Percentiles rank a stretch among this genome's conserved stretches.
phyloP scores from a whole-genome alignment of 2,797 vertebrate genomes.

The Melanotaenia parkinsoni region DNA sequence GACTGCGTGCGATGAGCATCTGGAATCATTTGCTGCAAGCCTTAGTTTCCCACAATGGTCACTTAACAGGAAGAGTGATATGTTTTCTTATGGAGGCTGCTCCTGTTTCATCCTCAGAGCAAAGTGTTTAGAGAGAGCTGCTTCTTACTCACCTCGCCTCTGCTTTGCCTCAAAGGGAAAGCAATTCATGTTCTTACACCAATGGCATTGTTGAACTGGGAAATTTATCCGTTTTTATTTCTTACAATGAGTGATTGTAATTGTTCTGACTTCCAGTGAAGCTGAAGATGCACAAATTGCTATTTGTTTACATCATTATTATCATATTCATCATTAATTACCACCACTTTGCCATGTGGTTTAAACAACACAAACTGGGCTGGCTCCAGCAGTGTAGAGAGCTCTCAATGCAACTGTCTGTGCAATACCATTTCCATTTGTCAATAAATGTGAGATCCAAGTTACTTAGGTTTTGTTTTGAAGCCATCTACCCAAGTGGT shows the following conservation, averaged over 20 bases:
- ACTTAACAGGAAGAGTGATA: slow-evolving; percentile 68
- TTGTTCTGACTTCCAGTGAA: slow-evolving; percentile 49
- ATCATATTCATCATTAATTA: slow-evolving; percentile 33
- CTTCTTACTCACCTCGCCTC: slow-evolving; percentile 42
- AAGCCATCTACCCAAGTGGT: slow-evolving; percentile 62
- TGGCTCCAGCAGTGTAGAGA: slow-evolving; percentile 73
- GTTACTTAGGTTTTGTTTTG: slow-evolving; percentile 64
- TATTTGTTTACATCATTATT: slow-evolving; percentile 68
- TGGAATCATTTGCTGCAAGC: slow-evolving; percentile 76
- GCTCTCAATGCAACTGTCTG: slow-evolving; percentile 56
- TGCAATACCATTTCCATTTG: slow-evolving; percentile 69
- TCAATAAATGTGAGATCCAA: slow-evolving; percentile 66
- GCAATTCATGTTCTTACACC: slow-evolving; percentile 52
- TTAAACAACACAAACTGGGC: slow-evolving; percentile 72
- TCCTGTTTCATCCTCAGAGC: slow-evolving; percentile 69
- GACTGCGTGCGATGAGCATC: slow-evolving; percentile 54
- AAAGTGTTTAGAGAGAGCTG: slow-evolving; percentile 53
- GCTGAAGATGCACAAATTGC: slow-evolving; percentile 53
- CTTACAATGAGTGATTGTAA: slow-evolving; percentile 46
- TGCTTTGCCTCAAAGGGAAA: slow-evolving; percentile 63
- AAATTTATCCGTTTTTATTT: slow-evolving; percentile 31
- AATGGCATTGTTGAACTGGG: slow-evolving; percentile 41
- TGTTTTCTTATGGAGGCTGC: slow-evolving; percentile 73
- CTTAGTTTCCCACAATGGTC: slow-evolving; percentile 72
- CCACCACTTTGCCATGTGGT: slow-evolving; percentile 61